phyloP scores from a whole-genome alignment of 2,113 vertebrate species.

The Pygoscelis antarcticus region DNA sequence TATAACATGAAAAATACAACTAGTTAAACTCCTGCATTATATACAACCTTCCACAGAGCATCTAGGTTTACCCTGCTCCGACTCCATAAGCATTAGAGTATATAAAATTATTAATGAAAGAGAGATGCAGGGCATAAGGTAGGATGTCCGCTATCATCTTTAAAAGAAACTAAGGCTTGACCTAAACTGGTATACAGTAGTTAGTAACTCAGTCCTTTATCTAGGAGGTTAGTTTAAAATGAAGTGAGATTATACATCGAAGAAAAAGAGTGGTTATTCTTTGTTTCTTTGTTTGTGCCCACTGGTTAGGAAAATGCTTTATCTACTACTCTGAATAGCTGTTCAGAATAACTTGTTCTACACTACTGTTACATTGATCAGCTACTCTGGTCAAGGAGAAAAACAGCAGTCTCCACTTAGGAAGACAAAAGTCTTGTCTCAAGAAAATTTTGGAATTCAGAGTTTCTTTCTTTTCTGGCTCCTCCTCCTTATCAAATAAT shows the following conservation, averaged over 20 bases:
- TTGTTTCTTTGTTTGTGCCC: background rate
- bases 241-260: rapidly evolving
- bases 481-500: background rate
- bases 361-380: background rate
- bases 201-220: background rate
- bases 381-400: background rate
- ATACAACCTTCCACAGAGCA: background rate
- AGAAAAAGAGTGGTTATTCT: background rate
- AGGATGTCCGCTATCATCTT: background rate
- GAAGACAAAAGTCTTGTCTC: background rate
- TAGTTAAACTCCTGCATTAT: background rate
- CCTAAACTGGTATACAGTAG: background rate
- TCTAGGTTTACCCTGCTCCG: background rate
- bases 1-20: background rate
- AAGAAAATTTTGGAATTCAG: background rate
- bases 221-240: background rate
- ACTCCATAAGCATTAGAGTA: background rate
- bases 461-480: background rate
- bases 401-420: background rate
- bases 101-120: background rate
- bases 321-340: background rate
- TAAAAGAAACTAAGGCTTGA: background rate
- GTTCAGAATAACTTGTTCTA: background rate
- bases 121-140: background rate
- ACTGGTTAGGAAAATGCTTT: background rate